These are phyloP conservation scores for Danaus chrysippus DNA, from an alignment of 2,888 invertebrate genomes.

Conservation along the genomic window DNA sequence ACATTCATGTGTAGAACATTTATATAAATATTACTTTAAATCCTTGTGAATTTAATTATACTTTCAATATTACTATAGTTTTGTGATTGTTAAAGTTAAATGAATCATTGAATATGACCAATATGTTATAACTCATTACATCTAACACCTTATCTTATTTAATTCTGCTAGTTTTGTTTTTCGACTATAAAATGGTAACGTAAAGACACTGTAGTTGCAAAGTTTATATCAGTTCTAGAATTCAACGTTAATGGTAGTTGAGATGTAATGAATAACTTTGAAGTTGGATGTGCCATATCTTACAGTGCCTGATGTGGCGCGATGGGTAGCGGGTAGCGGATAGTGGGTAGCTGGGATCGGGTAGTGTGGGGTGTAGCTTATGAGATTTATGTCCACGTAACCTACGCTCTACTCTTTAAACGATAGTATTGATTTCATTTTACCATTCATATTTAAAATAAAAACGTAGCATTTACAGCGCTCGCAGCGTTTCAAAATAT, in stretches of 20 bases:
- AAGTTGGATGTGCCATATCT: constrained; percentile 50
- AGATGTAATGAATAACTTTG: constrained; percentile 58
- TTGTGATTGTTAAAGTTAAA: no score
- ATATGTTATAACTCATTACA: no score
- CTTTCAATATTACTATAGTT: no score
- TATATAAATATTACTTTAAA: no score
- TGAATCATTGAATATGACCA: no score
- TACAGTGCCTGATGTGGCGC: constrained; percentile 53
- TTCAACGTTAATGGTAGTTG: constrained; percentile 37
- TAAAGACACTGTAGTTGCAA: constrained; percentile 12
- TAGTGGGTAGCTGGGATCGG: constrained; percentile 31
- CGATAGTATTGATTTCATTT: constrained; percentile 71
- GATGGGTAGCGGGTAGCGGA: constrained; percentile 23
- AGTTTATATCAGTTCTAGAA: constrained; percentile 27
- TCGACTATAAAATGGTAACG: constrained; percentile 1
- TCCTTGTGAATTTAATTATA: no score
- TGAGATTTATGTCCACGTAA: constrained; percentile 75
- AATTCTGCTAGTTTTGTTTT: background rate
- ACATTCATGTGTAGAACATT: no score
- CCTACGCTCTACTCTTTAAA: constrained; percentile 60
- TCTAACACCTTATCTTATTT: background rate
- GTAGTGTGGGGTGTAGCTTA: constrained; percentile 53
- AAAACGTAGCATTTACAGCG: constrained; percentile 22
- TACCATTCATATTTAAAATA: constrained; percentile 64
- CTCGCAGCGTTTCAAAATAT: background rate